Base-by-base conservation (phyloP, 1,140 invertebrate genomes). In the Zaprionus inermis region DNA sequence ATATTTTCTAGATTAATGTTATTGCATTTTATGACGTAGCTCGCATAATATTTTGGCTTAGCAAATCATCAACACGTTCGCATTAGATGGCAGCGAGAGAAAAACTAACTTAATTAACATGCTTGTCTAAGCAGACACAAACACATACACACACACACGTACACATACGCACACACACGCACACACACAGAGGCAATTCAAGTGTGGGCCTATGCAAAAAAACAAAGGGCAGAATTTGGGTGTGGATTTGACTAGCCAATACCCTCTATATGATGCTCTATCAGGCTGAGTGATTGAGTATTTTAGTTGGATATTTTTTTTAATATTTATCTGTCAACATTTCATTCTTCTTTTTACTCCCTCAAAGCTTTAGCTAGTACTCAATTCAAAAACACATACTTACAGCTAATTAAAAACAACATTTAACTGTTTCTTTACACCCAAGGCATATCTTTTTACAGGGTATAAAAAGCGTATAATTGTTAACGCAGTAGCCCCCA, bases 81-180 rank as follows among this genome's bases (percentile, higher is more conserved):
- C 72, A 68, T 82, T 61, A 72, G 61, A 72, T 24, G 34, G 52
- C 52, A 57, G 64, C 38, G 59, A 52, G 44, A 16, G 38, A 67
- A 75, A 78, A 86, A 83, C 76, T 80, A 79, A 76, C 73, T 75
- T 67, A 89, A 88, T 88, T 88, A 88, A 83, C 69, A 86, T 79
- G 82, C 82, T 79, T 66, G 60, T 61, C 67, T 58, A 78, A 79
- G 56, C 82, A 79, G 58, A 69, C 30, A 74, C 36, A 55, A 11
- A 22, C 14, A 41, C 10, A 44, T 46, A 32, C 16, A 64, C 34
- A 16, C 65, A n/a, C 34, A 64, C 20, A 14, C n/a, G n/a, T n/a
- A n/a, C 77, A 60, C 49, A 61, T 5, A 24, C 22, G 2, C 22
- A 1, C 1, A 24, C 22, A 28, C 24, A 28, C 24, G 3, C 24